These are phyloP conservation scores for Plebejus melissa DNA, from an alignment of 2,888 invertebrate genomes.

Conservation along the genomic window DNA sequence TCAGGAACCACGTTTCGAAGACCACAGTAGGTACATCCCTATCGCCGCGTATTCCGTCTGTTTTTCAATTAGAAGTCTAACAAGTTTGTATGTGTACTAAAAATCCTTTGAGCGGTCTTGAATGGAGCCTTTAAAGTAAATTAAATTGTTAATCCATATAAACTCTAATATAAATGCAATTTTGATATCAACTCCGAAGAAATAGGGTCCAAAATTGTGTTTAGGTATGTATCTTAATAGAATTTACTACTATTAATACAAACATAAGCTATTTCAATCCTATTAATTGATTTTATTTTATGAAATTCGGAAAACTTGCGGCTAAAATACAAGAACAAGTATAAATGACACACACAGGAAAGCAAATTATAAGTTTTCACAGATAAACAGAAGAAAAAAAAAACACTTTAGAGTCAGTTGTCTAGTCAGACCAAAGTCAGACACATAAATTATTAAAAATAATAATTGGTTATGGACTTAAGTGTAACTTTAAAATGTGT, in stretches of 20 bases:
- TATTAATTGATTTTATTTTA: neutral
- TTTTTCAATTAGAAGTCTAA: conserved; percentile 29
- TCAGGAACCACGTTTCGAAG: neutral
- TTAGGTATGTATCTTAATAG: neutral
- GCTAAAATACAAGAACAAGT: too few relatives aligned
- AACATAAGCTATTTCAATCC: neutral
- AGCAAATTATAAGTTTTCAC: too few relatives aligned
- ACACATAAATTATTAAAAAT: too few relatives aligned
- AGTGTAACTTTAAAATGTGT: too few relatives aligned
- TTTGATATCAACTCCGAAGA: neutral
- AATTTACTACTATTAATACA: neutral
- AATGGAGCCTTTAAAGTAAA: conserved; percentile 26
- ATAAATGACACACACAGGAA: too few relatives aligned
- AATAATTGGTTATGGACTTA: too few relatives aligned
- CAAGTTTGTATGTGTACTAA: conserved; percentile 29
- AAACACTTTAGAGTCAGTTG: too few relatives aligned
- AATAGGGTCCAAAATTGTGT: neutral
- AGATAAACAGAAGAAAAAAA: too few relatives aligned
- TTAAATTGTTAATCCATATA: conserved; percentile 24
- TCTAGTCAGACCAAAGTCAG: too few relatives aligned
- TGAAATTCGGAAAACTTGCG: too few relatives aligned
- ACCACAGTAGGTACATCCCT: neutral
- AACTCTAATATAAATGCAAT: neutral
- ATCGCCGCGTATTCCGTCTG: conserved; percentile 10
- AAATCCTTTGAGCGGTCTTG: conserved; percentile 21